A percentile compares a stretch with the other conserved stretches of the same genome.
phyloP scores from a whole-genome alignment of 2,113 vertebrate species.

The Cephalopterus ornatus region DNA sequence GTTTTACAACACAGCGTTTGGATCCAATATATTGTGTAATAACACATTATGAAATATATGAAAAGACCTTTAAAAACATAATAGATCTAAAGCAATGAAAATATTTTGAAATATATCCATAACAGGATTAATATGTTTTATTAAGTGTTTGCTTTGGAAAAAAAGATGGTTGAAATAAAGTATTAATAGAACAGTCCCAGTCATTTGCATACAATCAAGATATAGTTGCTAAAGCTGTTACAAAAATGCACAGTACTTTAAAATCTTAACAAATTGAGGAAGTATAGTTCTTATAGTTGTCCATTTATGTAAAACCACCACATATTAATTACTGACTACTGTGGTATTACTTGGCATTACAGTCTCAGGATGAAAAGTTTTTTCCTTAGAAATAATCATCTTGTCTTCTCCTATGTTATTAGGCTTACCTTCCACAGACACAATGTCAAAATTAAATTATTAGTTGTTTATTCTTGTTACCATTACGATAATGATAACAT shows the following conservation, averaged over 20 bases:
- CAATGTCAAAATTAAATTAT: background rate
- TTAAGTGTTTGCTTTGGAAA: background rate
- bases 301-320: background rate
- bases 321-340: accelerated
- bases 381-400: background rate
- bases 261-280: background rate
- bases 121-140: background rate
- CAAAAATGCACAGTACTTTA: background rate
- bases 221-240: background rate
- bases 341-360: background rate
- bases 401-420: background rate
- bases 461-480: background rate
- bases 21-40: background rate
- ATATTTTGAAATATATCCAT: background rate
- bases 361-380: background rate
- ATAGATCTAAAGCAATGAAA: background rate
- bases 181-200: background rate
- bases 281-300: background rate
- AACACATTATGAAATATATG: background rate
- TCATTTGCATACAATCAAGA: background rate
- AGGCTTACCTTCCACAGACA: background rate
- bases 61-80: background rate
- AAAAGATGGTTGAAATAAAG: background rate
- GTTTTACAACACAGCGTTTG: background rate
- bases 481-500: background rate